phyloP scores from a whole-genome alignment of 1,140 invertebrate species.

The Panulirus ornatus region DNA sequence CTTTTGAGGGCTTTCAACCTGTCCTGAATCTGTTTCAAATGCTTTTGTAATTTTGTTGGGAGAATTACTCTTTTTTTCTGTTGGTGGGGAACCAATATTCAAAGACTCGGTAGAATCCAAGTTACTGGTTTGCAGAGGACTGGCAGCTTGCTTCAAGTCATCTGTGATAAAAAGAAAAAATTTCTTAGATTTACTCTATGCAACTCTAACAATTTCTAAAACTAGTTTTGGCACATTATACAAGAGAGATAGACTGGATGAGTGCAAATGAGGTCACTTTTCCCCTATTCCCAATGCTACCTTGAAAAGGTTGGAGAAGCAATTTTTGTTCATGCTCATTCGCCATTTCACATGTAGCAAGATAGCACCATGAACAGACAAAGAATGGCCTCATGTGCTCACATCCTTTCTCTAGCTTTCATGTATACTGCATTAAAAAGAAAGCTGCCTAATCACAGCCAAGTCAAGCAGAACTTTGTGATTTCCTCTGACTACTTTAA shows the following conservation, averaged over 20 bases:
- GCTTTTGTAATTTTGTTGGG: neutral
- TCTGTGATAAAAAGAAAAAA: slow-evolving; percentile 19
- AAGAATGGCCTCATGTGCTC: too few relatives aligned
- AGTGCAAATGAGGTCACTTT: neutral
- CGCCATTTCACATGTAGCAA: neutral
- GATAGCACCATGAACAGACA: too few relatives aligned
- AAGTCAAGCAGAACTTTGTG: too few relatives aligned
- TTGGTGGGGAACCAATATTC: neutral
- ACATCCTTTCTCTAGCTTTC: too few relatives aligned
- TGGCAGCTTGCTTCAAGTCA: neutral
- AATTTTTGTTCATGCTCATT: neutral
- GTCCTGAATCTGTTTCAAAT: neutral
- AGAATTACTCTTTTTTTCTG: neutral
- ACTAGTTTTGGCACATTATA: neutral
- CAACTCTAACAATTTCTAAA: neutral
- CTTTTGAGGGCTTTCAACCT: neutral
- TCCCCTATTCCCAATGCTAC: neutral
- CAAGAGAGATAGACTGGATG: neutral
- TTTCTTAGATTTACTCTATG: neutral
- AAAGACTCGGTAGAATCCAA: neutral
- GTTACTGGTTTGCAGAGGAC: slow-evolving; percentile 12
- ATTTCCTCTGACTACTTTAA: too few relatives aligned
- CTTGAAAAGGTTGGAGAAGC: neutral
- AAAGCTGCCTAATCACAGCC: too few relatives aligned
- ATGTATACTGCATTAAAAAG: too few relatives aligned